A percentile compares a stretch with the other conserved stretches of the same genome.
Conservation (phyloP, 2,888 invertebrate genomes). For the Dioctria rufipes region DNA sequence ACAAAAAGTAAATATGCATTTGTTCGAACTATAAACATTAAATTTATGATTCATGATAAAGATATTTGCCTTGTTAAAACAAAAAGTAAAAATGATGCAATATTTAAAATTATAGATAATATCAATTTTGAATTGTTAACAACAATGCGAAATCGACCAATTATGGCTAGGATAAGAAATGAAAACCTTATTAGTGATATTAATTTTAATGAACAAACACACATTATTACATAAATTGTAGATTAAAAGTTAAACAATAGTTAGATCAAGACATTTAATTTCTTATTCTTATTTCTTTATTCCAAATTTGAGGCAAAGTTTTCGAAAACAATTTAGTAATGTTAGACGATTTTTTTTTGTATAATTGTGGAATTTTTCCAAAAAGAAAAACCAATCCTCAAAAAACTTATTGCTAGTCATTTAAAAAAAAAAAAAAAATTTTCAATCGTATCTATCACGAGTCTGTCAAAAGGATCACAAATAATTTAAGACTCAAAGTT, state of each 20-base stretch:
- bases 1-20: conserved; percentile 40
- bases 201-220: conserved; percentile 65
- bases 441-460: not conserved
- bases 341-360: conserved; percentile 20
- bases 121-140: conserved; percentile 11
- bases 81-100: conserved; percentile 20
- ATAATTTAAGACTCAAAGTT: no score
- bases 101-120: conserved; percentile 2
- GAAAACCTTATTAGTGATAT: conserved; percentile 71
- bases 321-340: not conserved
- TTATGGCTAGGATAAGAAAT: conserved; percentile 59
- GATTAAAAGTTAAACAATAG: conserved; percentile 52
- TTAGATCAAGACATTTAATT: conserved; percentile 44
- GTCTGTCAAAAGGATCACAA: not conserved
- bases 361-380: conserved; percentile 12
- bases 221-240: conserved; percentile 47
- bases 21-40: conserved; percentile 19
- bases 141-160: conserved; percentile 55
- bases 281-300: conserved; percentile 31
- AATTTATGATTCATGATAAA: conserved; percentile 27
- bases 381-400: not conserved
- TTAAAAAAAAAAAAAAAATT: not conserved
- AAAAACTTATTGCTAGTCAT: conserved; percentile 37
- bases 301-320: conserved; percentile 32
- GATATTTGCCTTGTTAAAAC: conserved; percentile 52